These are phyloP conservation scores for Bombyx mandarina DNA, from an alignment of 1,140 invertebrate species.

Conservation along the genomic window DNA sequence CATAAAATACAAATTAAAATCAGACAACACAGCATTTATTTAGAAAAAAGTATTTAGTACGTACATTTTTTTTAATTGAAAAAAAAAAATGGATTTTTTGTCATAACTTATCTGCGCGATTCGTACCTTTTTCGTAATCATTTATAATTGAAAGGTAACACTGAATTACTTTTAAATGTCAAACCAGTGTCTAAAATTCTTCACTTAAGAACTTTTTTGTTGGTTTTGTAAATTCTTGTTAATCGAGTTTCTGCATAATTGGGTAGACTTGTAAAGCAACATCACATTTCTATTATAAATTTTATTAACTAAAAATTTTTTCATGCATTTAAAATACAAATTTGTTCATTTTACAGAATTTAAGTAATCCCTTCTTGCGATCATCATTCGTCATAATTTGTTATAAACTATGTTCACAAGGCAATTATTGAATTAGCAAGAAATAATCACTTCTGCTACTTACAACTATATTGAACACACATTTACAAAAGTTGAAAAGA, in stretches of 20 bases:
- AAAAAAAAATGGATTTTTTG: too few species aligned
- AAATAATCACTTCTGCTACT: conserved; percentile 35
- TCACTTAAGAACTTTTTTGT: too few species aligned
- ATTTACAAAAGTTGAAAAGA: conserved; percentile 39
- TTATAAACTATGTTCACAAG: conserved; percentile 31
- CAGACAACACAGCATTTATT: too few species aligned
- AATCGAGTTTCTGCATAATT: too few species aligned
- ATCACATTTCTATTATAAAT: conserved; percentile 15
- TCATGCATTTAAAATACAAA: conserved; percentile 30
- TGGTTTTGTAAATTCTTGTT: not conserved
- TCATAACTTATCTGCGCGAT: too few species aligned
- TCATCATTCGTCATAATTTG: conserved; percentile 28
- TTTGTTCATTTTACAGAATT: conserved; percentile 53
- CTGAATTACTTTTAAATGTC: too few species aligned
- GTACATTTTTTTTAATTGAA: too few species aligned
- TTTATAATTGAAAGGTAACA: too few species aligned
- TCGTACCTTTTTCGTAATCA: too few species aligned
- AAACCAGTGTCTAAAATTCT: too few species aligned
- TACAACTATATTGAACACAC: conserved; percentile 60
- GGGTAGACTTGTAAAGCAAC: conserved; percentile 3
- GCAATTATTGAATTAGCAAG: conserved; percentile 19
- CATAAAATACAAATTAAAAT: too few species aligned
- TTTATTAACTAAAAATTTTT: conserved; percentile 6
- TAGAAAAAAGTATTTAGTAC: too few species aligned
- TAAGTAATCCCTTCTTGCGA: conserved; percentile 29